Conservation (phyloP, 2,113 vertebrate genomes). For the Urocolius indicus region DNA sequence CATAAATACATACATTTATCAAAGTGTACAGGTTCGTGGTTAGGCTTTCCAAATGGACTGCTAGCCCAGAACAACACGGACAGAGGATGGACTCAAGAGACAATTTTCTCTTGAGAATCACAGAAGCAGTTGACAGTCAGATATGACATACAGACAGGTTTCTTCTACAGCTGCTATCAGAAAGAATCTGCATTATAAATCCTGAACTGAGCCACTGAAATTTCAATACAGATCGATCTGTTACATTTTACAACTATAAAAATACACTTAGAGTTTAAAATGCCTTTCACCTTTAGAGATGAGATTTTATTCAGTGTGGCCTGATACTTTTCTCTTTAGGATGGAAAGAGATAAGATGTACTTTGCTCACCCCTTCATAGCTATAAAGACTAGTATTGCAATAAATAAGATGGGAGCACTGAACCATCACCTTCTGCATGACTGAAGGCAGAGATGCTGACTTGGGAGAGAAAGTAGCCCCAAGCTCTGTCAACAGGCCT, state of each 20-base stretch:
- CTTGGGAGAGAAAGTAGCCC: neutral
- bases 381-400: slow-evolving; percentile 4
- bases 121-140: neutral
- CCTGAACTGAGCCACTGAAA: neutral
- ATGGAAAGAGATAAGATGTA: neutral
- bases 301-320: neutral
- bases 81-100: neutral
- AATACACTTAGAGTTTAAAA: neutral
- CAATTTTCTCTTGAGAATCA: neutral
- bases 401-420: neutral
- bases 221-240: neutral
- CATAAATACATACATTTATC: neutral
- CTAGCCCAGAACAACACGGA: neutral
- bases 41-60: neutral
- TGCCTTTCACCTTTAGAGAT: neutral
- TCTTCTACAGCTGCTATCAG: neutral
- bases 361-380: neutral
- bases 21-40: neutral
- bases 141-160: neutral
- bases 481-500: neutral
- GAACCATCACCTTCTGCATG: slow-evolving; percentile 25
- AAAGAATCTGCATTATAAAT: neutral
- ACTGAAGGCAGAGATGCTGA: slow-evolving; percentile 35
- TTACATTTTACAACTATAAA: neutral
- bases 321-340: neutral